These are phyloP conservation scores for Drosophila niveifrons DNA, from an alignment of 2,888 invertebrate species.

Conservation along the genomic window DNA sequence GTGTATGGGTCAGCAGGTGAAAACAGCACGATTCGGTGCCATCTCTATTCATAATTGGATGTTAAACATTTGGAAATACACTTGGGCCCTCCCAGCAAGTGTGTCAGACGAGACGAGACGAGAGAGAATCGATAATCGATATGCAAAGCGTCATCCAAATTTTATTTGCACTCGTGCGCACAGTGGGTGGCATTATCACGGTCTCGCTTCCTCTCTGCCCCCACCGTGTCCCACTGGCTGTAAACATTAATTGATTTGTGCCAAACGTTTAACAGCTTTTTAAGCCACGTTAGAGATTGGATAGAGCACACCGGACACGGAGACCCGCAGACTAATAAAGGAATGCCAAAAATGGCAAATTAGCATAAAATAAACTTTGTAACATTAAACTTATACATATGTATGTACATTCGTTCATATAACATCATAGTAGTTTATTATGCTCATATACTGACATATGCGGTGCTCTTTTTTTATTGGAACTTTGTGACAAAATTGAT, in stretches of 20 bases:
- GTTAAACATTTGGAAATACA: conserved; percentile 62
- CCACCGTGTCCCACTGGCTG: conserved; percentile 13
- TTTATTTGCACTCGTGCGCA: conserved; percentile 70
- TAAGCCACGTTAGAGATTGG: conserved; percentile 41
- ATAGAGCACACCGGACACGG: conserved; percentile 12
- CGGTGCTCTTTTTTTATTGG: conserved; percentile 69
- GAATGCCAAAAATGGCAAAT: conserved; percentile 76
- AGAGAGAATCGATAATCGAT: conserved; percentile 52
- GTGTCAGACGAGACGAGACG: conserved; percentile 31
- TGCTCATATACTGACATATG: conserved; percentile 57
- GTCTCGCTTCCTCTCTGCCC: conserved; percentile 14
- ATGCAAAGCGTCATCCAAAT: conserved; percentile 65
- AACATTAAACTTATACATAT: conserved; percentile 68
- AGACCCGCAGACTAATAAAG: conserved; percentile 66
- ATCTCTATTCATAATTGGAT: conserved; percentile 59
- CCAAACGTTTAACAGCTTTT: conserved; percentile 68
- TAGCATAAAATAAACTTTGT: conserved; percentile 75
- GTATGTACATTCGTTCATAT: background rate
- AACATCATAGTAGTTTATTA: conserved; percentile 52
- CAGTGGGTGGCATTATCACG: conserved; percentile 76
- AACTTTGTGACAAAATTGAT: conserved; percentile 80
- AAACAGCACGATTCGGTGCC: conserved; percentile 46
- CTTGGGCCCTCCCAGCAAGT: conserved; percentile 24
- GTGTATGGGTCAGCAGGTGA: conserved; percentile 71
- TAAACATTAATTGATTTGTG: conserved; percentile 76